Conservation (phyloP, 2,113 vertebrate species). For the Dunckerocampus dactyliophorus region DNA sequence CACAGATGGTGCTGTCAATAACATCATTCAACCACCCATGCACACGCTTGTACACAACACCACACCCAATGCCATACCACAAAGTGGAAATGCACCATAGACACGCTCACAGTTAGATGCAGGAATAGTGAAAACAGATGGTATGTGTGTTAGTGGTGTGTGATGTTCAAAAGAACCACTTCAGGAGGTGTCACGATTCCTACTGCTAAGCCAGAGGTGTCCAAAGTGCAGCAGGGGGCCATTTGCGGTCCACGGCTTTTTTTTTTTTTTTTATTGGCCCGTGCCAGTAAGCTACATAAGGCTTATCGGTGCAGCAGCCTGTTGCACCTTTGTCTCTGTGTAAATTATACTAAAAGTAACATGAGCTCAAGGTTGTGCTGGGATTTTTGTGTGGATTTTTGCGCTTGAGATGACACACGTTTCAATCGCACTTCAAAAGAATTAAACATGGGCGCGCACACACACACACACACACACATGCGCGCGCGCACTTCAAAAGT, state of each 20-base stretch:
- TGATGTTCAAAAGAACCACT: conserved; percentile 24
- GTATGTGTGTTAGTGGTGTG: conserved; percentile 38
- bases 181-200: conserved; percentile 37
- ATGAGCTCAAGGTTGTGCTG: neutral
- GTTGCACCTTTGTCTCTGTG: neutral
- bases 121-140: conserved; percentile 41
- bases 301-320: neutral
- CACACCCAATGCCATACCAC: conserved; percentile 36
- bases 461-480: no score
- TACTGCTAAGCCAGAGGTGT: conserved; percentile 10
- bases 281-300: neutral
- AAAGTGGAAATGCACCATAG: conserved; percentile 6
- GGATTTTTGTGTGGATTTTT: neutral
- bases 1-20: conserved; percentile 74
- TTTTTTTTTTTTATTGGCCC: no score
- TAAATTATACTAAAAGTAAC: neutral
- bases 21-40: conserved; percentile 41
- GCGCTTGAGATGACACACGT: neutral
- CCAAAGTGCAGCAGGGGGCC: no score
- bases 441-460: neutral
- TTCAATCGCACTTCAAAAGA: neutral
- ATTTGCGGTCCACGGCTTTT: no score
- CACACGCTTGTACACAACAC: conserved; percentile 25
- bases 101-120: conserved; percentile 12
- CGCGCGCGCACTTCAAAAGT: neutral